These are phyloP conservation scores for Gnathonemus longibarbis DNA, from an alignment of 2,113 vertebrate species.

Conservation along the genomic window DNA sequence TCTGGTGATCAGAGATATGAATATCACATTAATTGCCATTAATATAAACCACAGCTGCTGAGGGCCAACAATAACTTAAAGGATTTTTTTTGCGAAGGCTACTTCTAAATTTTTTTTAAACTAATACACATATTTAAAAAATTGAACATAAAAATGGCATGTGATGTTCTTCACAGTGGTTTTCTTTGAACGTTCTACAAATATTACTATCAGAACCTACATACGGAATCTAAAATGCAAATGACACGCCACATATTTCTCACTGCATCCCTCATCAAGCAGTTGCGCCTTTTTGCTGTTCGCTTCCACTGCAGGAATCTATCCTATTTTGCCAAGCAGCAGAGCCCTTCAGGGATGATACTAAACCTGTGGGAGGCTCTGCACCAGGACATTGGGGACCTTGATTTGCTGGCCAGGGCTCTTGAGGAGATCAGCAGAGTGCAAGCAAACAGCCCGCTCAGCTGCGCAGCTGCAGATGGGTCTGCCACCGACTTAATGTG, in stretches of 20 bases:
- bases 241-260: neutral
- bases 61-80: neutral
- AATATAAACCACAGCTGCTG: neutral
- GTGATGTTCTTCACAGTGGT: neutral
- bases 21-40: slow-evolving; percentile 14
- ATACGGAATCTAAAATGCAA: neutral
- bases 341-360: slow-evolving; percentile 77
- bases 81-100: neutral
- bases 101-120: neutral
- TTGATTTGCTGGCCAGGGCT: slow-evolving; percentile 86
- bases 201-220: neutral
- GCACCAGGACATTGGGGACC: slow-evolving; percentile 84
- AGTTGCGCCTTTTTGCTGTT: neutral
- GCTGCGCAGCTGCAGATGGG: slow-evolving; percentile 37
- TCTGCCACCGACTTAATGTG: slow-evolving; percentile 47
- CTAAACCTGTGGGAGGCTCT: slow-evolving; percentile 95
- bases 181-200: neutral
- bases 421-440: slow-evolving; percentile 88
- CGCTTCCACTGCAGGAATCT: slow-evolving; percentile 69
- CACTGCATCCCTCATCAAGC: neutral
- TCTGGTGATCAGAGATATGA: slow-evolving; percentile 46
- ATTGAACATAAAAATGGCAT: neutral
- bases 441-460: slow-evolving; percentile 59
- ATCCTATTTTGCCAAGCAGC: slow-evolving; percentile 71
- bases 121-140: neutral